Base-by-base conservation (phyloP, 1,140 invertebrate genomes). In the Drosophila repletoides region DNA sequence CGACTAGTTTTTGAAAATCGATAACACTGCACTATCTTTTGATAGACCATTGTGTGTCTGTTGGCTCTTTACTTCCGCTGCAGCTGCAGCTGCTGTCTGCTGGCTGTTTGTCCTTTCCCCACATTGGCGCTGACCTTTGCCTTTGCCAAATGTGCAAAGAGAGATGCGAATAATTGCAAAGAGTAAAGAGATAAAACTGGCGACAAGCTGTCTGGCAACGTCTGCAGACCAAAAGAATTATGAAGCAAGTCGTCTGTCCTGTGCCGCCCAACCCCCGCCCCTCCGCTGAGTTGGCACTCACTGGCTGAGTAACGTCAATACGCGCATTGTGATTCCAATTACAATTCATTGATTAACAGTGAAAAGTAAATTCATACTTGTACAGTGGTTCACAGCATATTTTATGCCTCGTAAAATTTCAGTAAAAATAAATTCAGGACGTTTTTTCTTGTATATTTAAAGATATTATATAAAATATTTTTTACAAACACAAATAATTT, bases 141-240 rank as follows among this genome's bases (percentile, higher is more conserved):
- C 63, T 60, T 66, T 66, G 63, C 55, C 63, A 66, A 66, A 70
- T 74, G 76, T 59, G 33, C 49, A 24, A 29, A 45, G 33, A 31
- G n/a, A n/a, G n/a, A n/a, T n/a, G n/a, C n/a, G n/a, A n/a, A 53
- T 51, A 28, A 26, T 10, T 29, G 63, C 28, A 48, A 41, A n/a
- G n/a, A n/a, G n/a, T n/a, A n/a, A 5, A 21, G 40, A 33, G 10
- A 29, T 21, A 51, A 21, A 21, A 38, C 49, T 21, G 75, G 75
- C 76, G 76, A 71, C 76, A 52, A 63, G 58, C 70, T 65, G 75
- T 79, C 75, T 79, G 75, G 59, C 71, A 51, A 64, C 60, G 40
- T 41, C 12, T 28, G 24, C 48, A 45, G 36, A 61, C 64, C 56
- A 48, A 17, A 55, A 49, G 12, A 46, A 60, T 51, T 46, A 5